A percentile compares a stretch with the other conserved stretches of the same genome.
These are phyloP conservation scores for Tolmerus cingulatus DNA, from an alignment of 2,888 invertebrate species.

Conservation along the genomic window DNA sequence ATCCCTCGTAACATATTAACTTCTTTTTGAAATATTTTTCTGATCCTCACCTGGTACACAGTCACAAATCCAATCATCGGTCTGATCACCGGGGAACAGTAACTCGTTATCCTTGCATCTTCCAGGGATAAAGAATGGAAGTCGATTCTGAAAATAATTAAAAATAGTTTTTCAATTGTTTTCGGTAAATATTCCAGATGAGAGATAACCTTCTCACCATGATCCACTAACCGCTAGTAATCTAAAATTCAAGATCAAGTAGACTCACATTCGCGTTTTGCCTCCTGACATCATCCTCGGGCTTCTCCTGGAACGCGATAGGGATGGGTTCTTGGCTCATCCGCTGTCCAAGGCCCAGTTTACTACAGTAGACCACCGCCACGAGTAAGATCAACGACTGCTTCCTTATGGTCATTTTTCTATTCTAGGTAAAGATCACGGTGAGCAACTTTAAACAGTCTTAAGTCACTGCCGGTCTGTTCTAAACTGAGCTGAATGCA, in stretches of 20 bases:
- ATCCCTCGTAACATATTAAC: neutral
- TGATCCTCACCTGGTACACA: conserved; percentile 59
- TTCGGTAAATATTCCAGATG: neutral
- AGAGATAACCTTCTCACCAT: neutral
- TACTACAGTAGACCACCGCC: neutral
- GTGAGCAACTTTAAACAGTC: neutral
- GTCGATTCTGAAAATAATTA: conserved; percentile 61
- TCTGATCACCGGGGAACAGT: conserved; percentile 72
- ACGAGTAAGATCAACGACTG: neutral
- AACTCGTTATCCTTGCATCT: conserved; percentile 72
- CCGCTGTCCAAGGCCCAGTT: neutral
- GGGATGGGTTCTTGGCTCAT: neutral
- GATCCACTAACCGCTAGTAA: neutral
- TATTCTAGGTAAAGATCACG: neutral
- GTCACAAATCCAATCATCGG: conserved; percentile 71
- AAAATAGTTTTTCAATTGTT: neutral
- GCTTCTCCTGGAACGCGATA: conserved; percentile 55
- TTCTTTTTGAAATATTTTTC: neutral
- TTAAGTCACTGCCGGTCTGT: neutral
- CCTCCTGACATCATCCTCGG: conserved; percentile 55
- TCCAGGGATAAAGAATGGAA: conserved; percentile 68
- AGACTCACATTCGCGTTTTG: conserved; percentile 56
- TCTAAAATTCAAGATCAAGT: neutral
- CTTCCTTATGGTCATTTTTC: conserved; percentile 11
- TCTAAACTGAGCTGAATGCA: conserved; percentile 24